Percentiles rank a stretch among this genome's conserved stretches.
phyloP scores from a whole-genome alignment of 2,113 vertebrate species.

The Clupea harengus region DNA sequence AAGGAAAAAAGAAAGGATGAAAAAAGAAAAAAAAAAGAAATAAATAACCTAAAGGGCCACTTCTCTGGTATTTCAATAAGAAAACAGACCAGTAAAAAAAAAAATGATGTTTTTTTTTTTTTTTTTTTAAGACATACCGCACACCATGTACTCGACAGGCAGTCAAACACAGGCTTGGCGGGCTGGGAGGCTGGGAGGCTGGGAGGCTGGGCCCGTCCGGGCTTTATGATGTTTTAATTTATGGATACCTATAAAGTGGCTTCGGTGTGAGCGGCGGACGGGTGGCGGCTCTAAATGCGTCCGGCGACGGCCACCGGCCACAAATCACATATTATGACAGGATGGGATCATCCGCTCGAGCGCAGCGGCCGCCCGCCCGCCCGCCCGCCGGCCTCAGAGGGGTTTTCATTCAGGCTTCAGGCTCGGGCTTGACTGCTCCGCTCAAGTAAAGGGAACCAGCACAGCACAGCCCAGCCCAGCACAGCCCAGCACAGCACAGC shows the following conservation, averaged over 20 bases:
- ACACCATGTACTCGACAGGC: background rate
- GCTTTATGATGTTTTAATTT: slow-evolving; percentile 12
- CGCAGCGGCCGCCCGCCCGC: background rate
- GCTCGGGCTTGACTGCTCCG: too few species aligned
- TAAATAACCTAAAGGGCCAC: slow-evolving; percentile 43
- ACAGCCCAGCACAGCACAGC: too few species aligned
- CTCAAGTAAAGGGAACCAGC: too few species aligned
- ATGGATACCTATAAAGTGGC: background rate
- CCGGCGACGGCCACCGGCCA: background rate
- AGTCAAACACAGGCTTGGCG: slow-evolving; percentile 15
- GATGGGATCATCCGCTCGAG: slow-evolving; percentile 8
- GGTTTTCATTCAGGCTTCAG: background rate
- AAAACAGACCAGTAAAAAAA: slow-evolving; percentile 41
- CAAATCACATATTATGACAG: background rate
- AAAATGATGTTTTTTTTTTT: background rate
- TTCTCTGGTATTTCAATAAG: slow-evolving; percentile 57
- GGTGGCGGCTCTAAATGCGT: background rate
- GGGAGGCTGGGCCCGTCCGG: background rate
- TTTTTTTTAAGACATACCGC: slow-evolving; percentile 44
- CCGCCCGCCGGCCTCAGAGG: too few species aligned
- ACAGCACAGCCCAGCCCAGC: too few species aligned
- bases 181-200: background rate
- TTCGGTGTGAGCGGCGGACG: background rate
- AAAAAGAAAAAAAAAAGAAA: background rate
- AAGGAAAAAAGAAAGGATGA: background rate